phyloP scores from a whole-genome alignment of 2,113 vertebrate species.

The Myotis davidii region DNA sequence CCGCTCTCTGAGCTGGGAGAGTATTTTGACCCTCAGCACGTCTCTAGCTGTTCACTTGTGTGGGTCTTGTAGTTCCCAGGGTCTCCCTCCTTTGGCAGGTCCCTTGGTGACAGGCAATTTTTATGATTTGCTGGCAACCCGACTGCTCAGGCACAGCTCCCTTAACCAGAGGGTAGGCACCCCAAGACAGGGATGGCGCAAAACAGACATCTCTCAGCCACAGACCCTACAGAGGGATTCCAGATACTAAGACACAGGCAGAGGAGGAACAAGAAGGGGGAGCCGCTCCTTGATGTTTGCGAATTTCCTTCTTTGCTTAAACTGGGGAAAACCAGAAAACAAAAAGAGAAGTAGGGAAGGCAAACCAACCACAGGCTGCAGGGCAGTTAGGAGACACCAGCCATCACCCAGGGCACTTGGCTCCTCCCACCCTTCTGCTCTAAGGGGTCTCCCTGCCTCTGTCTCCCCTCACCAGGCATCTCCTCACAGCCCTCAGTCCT shows the following conservation, averaged over 20 bases:
- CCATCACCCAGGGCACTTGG: background rate
- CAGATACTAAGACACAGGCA: background rate
- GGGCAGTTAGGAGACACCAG: background rate
- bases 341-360: slow-evolving; percentile 16
- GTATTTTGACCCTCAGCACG: background rate
- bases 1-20: background rate
- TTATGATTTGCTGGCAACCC: background rate
- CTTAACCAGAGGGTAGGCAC: background rate
- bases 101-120: background rate
- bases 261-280: background rate
- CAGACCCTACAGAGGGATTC: background rate
- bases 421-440: background rate
- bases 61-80: background rate
- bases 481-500: background rate
- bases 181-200: background rate
- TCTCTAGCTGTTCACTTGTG: background rate
- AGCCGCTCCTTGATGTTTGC: background rate
- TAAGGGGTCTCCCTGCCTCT: background rate
- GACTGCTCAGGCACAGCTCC: background rate
- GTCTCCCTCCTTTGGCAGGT: background rate
- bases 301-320: slow-evolving; percentile 54
- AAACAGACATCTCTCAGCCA: background rate
- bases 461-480: background rate
- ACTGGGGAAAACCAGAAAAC: slow-evolving; percentile 41
- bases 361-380: background rate